Evolutionary conservation across 2,797 vertebrate species (phyloP).

Genomic region (Loriculus beryllinus): DNA sequence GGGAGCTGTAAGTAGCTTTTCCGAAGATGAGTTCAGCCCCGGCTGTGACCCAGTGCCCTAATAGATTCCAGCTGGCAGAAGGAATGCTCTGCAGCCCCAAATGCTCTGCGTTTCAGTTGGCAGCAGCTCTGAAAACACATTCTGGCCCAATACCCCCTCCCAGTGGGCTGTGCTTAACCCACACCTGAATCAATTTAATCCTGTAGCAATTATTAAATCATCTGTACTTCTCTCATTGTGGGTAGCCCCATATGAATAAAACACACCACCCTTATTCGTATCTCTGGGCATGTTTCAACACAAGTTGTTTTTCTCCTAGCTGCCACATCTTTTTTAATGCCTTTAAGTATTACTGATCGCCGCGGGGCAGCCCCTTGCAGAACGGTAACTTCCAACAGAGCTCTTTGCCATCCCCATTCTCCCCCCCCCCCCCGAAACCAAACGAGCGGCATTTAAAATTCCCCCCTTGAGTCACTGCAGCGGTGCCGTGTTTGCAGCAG

Average conservation of each 20-base stretch:
- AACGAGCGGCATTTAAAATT: neutral
- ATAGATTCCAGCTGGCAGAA: neutral
- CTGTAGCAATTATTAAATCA: neutral
- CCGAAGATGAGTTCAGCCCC: neutral
- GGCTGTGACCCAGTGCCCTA: neutral
- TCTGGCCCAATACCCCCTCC: neutral
- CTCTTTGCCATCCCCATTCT: rapidly evolving
- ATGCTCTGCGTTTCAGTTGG: neutral
- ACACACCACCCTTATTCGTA: rapidly evolving
- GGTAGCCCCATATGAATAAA: neutral
- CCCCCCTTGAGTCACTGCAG: neutral
- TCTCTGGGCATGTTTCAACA: neutral
- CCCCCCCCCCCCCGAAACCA: neutral
- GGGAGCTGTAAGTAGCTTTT: neutral
- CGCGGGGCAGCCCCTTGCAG: no score
- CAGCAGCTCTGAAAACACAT: neutral
- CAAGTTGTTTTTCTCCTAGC: neutral
- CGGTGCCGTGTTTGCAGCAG: rapidly evolving
- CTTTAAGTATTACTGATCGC: no score
- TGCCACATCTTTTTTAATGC: neutral
- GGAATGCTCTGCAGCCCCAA: rapidly evolving
- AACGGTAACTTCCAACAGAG: rapidly evolving
- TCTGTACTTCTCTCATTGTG: neutral
- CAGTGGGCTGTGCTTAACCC: neutral
- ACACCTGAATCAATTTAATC: neutral